Base-by-base conservation (phyloP, 2,888 invertebrate genomes). In the Ochlodes sylvanus region DNA sequence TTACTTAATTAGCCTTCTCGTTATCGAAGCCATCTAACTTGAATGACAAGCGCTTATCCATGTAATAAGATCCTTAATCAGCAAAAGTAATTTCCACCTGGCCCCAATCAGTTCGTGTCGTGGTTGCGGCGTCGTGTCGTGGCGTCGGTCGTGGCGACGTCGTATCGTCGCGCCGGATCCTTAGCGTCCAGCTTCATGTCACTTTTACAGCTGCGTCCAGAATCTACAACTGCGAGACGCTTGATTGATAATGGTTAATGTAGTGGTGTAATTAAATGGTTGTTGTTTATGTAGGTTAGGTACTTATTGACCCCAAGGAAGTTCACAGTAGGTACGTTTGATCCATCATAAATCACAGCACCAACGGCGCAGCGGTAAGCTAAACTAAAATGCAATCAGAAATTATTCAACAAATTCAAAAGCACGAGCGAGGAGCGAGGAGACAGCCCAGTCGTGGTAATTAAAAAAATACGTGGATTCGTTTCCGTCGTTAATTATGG, bases 401-500 rank as follows among this genome's bases (percentile, higher is more conserved):
- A 47, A 2, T 15, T 47, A 17, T 47, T 4, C 1, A 47, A 47
- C 9, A 47, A 17, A 47, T 47, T 47, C 15, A 47, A 15, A 47
- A 7, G 44, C 17, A 15, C 44, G 44, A 15, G 15, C 42, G 42
- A 42, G 17, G 44, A 15, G 15, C 42, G 42, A 42, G 17, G 17
- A 47, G 44, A 47, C 44, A 3, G 12, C 38, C 10, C 9, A 38
- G 38, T 38, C 38, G 12, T 38, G 12, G 12, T 38, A 27, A 27
- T 38, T 10, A 47, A 56, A 63, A 63, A 14, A 56, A 63, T 44
- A 15, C 63, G 44, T 27, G 14, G 56, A 57, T 57, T 50, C 38
- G 44, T 17, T 57, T 64, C 34, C 64, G 64, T 57, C 57, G 57
- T 64, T 64, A 57, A 64, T 58, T 50, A 44, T 65, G 65, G 27